Conservation (phyloP, 1,140 invertebrate species). For the Prorops nasuta region DNA sequence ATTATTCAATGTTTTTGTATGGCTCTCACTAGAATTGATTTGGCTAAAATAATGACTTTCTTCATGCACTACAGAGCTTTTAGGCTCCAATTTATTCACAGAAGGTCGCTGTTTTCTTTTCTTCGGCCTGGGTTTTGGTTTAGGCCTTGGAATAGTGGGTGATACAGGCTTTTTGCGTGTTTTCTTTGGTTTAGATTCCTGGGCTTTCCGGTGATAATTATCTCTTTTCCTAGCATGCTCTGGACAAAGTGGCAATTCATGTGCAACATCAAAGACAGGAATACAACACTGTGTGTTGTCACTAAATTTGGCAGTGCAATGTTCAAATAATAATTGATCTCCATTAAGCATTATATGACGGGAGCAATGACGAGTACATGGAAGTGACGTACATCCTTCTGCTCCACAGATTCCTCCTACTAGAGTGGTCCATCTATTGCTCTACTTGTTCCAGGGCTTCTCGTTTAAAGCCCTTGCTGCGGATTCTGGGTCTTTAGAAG, state of each 20-base stretch:
- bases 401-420: slow-evolving; percentile 47
- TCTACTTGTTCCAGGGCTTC: slow-evolving; percentile 43
- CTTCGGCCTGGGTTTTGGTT: slow-evolving; percentile 68
- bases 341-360: slow-evolving; percentile 84
- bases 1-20: slow-evolving; percentile 50
- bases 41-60: slow-evolving; percentile 40
- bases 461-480: slow-evolving; percentile 38
- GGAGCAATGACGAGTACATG: slow-evolving; percentile 79
- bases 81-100: slow-evolving; percentile 22
- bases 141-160: slow-evolving; percentile 65
- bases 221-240: slow-evolving; percentile 79
- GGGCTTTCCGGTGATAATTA: slow-evolving; percentile 72
- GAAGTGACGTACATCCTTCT: slow-evolving; percentile 68
- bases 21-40: slow-evolving; percentile 39
- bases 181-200: slow-evolving; percentile 76
- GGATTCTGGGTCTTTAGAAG: slow-evolving; percentile 38
- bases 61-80: slow-evolving; percentile 33
- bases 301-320: slow-evolving; percentile 84
- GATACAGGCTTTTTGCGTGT: slow-evolving; percentile 75
- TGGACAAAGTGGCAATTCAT: slow-evolving; percentile 79
- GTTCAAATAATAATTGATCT: slow-evolving; percentile 84
- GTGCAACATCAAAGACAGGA: slow-evolving; percentile 82
- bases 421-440: slow-evolving; percentile 45
- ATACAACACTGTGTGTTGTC: slow-evolving; percentile 86
- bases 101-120: slow-evolving; percentile 61